Evolutionary conservation across 2,888 invertebrate genomes (phyloP).

Genomic region (Melipona bicolor): DNA sequence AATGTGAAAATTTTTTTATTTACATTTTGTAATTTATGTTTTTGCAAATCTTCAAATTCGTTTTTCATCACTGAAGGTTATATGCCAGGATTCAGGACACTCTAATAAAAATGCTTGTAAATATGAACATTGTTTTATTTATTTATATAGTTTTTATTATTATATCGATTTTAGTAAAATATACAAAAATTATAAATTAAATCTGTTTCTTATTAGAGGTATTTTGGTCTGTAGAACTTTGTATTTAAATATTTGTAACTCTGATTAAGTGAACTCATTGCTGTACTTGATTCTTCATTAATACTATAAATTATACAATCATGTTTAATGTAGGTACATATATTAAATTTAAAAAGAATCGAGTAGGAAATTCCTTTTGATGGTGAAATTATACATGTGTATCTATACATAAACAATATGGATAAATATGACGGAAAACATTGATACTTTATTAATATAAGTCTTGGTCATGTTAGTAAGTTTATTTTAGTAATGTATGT

Average conservation of each 20-base stretch:
- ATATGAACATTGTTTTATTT: background rate
- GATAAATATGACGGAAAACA: conserved; percentile 11
- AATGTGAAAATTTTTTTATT: background rate
- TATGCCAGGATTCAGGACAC: background rate
- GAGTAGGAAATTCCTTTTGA: background rate
- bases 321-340: background rate
- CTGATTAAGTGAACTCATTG: background rate
- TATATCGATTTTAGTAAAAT: background rate
- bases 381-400: background rate
- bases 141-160: background rate
- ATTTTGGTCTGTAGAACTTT: background rate
- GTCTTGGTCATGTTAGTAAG: too few species aligned
- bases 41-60: background rate
- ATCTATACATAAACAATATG: background rate
- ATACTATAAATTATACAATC: background rate
- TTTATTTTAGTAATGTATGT: conserved; percentile 7
- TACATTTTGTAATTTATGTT: background rate
- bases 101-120: background rate
- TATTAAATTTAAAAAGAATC: background rate
- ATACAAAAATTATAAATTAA: background rate
- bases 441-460: background rate
- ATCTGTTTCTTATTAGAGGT: background rate
- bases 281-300: background rate
- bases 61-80: background rate
- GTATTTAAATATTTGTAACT: background rate